A percentile compares a stretch with the other conserved stretches of the same genome.
These are phyloP conservation scores for Tyria jacobaeae DNA, from an alignment of 2,888 invertebrate genomes.

Conservation along the genomic window DNA sequence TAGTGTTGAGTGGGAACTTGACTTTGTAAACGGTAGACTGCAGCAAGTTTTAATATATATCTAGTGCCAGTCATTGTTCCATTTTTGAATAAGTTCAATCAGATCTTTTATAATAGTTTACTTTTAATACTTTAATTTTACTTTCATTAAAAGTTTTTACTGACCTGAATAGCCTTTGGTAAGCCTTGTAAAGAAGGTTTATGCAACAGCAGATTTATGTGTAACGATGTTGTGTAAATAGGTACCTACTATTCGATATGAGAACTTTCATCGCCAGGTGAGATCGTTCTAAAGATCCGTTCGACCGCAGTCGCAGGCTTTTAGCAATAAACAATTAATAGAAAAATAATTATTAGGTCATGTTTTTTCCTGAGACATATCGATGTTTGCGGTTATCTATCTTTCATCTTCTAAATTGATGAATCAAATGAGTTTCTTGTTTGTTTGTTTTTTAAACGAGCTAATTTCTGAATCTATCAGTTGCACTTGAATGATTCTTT, in stretches of 20 bases:
- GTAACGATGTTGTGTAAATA: neutral
- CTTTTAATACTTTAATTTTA: neutral
- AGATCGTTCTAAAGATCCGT: neutral
- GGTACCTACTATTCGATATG: neutral
- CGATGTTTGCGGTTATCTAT: too few relatives aligned
- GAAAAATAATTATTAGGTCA: neutral
- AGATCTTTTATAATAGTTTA: slow-evolving; percentile 1
- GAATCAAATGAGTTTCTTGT: too few relatives aligned
- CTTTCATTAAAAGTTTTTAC: neutral
- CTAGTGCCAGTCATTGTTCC: slow-evolving; percentile 37
- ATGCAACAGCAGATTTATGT: neutral
- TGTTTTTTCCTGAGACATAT: too few relatives aligned
- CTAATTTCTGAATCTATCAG: too few relatives aligned
- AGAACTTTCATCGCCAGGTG: neutral
- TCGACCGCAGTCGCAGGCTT: neutral
- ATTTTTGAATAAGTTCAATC: slow-evolving; percentile 28
- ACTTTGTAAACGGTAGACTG: slow-evolving; percentile 42
- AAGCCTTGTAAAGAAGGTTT: neutral
- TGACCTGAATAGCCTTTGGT: neutral
- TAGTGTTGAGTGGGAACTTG: neutral
- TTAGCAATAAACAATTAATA: neutral
- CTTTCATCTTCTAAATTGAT: too few relatives aligned
- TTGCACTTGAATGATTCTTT: too few relatives aligned
- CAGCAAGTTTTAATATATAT: slow-evolving; percentile 32
- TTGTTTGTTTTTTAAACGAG: too few relatives aligned